Percentiles rank a stretch among this genome's conserved stretches.
These are phyloP conservation scores for Parauchenoglanis ngamensis DNA, from an alignment of 2,797 vertebrate species.

Conservation along the genomic window DNA sequence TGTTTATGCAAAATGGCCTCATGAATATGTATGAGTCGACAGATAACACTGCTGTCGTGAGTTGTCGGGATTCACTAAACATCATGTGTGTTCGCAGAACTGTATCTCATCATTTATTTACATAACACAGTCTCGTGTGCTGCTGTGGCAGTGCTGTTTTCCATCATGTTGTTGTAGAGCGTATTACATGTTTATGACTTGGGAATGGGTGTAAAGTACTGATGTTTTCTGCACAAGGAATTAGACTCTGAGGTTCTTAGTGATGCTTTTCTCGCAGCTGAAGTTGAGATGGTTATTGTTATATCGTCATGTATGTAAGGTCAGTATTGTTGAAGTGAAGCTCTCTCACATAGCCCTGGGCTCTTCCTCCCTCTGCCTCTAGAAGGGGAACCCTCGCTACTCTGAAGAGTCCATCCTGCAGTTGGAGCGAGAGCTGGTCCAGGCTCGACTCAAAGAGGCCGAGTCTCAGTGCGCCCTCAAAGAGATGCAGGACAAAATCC, in stretches of 20 bases:
- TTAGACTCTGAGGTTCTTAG: neutral
- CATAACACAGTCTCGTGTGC: constrained; percentile 45
- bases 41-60: constrained; percentile 25
- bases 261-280: neutral
- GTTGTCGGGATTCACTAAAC: neutral
- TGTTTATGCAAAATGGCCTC: constrained; percentile 50
- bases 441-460: constrained; percentile 92
- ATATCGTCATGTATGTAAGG: neutral
- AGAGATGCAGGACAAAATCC: constrained; percentile 98
- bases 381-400: constrained; percentile 87
- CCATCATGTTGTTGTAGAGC: constrained; percentile 62
- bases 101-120: constrained; percentile 68
- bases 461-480: constrained; percentile 95
- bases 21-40: constrained; percentile 61
- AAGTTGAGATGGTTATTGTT: neutral
- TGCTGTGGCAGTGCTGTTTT: constrained; percentile 60
- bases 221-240: neutral
- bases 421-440: constrained; percentile 92
- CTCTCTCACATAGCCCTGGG: neutral
- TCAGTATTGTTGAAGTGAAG: neutral
- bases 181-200: constrained; percentile 61
- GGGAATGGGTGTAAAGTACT: neutral
- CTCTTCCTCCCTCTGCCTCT: constrained; percentile 61
- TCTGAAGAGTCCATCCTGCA: constrained; percentile 93
- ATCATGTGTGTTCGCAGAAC: constrained; percentile 12